Evolutionary conservation across 2,888 invertebrate species (phyloP), one percentile per base, ranked within the genome.

Genomic region (Xestia c-nigrum): DNA sequence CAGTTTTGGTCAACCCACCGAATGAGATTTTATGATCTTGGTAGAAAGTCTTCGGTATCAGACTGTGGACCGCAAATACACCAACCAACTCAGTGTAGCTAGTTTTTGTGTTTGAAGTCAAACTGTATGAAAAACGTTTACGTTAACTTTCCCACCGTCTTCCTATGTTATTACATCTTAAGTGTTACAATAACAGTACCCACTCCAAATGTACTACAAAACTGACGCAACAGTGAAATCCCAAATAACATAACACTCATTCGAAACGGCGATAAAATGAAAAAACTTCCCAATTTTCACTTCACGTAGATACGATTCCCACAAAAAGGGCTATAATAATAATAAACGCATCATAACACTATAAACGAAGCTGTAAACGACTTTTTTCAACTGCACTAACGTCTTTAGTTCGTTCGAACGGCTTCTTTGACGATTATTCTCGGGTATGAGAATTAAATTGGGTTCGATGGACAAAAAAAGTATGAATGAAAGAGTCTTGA

Each of bases 361-460:
- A 92, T 92, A 92, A 92, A 92, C 80, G 85, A 79, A 83, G 86
- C 87, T 86, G 88, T 88, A 87, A 93, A 94, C 91, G 89, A 92
- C 91, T 93, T 94, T 91, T 93, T 93, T 92, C 87, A 86, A 87
- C 76, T 82, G 81, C 80, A 86, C 75, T 82, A 83, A 89, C 83
- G 77, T 85, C 83, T 89, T 88, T 87, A 86, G 86, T 85, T 86
- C 78, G 74, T 86, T 88, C 90, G 90, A 90, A 91, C 93, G 94
- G 94, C 89, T 89, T 92, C 94, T 94, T 94, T 94, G 94, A 91
- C 93, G 93, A 94, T 95, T 95, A 94, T 94, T 84, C 91, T 94
- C 94, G 94, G 93, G 90, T 92, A 92, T 93, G 94, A 94, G 93
- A 94, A 93, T 92, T 92, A 91, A 94, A 94, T 94, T 94, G 92